Evolutionary conservation across 2,888 invertebrate genomes (phyloP), one percentile per base, ranked within the genome.

Genomic region (Sinohyriopsis cumingii): DNA sequence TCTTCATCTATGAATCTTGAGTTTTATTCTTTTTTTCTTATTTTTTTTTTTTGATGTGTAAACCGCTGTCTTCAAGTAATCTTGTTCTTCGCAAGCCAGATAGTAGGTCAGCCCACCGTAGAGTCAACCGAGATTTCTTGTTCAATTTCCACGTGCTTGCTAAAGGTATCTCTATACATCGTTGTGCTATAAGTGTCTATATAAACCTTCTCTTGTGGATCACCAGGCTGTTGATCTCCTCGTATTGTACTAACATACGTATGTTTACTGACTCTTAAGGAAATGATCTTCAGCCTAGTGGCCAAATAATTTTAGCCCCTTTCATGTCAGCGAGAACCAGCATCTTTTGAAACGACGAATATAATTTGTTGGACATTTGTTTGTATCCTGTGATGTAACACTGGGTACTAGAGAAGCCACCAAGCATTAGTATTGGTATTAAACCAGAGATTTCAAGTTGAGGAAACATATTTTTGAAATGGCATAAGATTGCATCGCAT

Each of bases 241-340:
- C 70, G 73, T 5, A 63, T 54, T 45, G 55, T 64, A 3, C 70
- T 59, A 1, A 74, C 76, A 56, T 74, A 76, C 1, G 76, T 72
- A 55, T 70, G 74, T 56, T 65, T 60, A 22, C 66, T 55, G 3
- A 74, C 67, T 59, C 76, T 64, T 20, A 64, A 55, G 19, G 62
- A 64, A 55, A 76, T 74, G 15, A 67, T 54, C 5, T 61, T 61
- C 33, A 56, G 55, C 28, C 28, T 65, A 61, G 59, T 76, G 76
- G 7, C 76, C 76, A 24, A 70, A 73, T 1, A 55, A 73, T 74
- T 9, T 73, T 73, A 6, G 75, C 75, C 12, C 75, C 75, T 65
- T 75, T 75, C 9, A 75, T 55, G 1, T 72, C 75, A 9, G 69
- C 72, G 6, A 76, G 67, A 5, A 5, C 73, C 71, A 12, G 71